phyloP scores from a whole-genome alignment of 2,113 vertebrate species.

The Thinocorus orbignyianus region DNA sequence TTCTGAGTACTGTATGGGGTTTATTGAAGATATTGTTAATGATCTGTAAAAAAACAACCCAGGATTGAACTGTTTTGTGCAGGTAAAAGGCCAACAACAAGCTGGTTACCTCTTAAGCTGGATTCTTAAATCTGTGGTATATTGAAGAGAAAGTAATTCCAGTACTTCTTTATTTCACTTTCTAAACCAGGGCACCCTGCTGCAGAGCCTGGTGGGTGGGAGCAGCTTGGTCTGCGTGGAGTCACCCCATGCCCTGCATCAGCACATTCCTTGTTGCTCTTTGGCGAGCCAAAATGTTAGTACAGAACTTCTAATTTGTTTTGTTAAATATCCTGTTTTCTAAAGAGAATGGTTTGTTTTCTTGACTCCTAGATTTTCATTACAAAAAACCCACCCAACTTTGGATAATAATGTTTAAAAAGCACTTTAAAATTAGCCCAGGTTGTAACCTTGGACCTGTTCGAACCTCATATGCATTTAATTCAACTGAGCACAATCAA shows the following conservation, averaged over 20 bases:
- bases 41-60: neutral
- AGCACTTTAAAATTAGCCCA: slow-evolving; percentile 26
- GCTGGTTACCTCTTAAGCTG: neutral
- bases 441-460: slow-evolving; percentile 33
- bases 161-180: neutral
- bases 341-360: neutral
- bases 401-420: neutral
- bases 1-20: neutral
- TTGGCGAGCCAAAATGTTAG: neutral
- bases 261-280: fast-evolving
- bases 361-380: neutral
- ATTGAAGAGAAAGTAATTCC: neutral
- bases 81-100: neutral
- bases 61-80: neutral
- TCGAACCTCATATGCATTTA: slow-evolving; percentile 20
- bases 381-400: neutral
- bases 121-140: neutral
- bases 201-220: neutral
- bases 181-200: neutral
- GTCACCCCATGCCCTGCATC: neutral
- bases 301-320: neutral
- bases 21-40: neutral
- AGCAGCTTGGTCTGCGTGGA: neutral
- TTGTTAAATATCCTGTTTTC: neutral
- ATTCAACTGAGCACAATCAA: slow-evolving; percentile 39